These are phyloP conservation scores for Caenorhabditis inopinata DNA, from an alignment of 1,140 invertebrate genomes.

Conservation along the genomic window DNA sequence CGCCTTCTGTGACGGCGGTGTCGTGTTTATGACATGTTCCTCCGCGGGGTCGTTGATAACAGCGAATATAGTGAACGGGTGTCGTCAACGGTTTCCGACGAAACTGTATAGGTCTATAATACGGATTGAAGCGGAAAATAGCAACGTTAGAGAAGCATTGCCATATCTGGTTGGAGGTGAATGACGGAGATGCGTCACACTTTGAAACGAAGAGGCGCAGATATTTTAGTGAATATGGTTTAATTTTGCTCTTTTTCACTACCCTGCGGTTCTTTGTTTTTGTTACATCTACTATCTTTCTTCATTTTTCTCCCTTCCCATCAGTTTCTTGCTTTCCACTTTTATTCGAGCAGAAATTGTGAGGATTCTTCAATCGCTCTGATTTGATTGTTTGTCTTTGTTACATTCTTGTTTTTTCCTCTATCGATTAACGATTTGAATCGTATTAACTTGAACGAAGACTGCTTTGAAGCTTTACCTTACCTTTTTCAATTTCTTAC, in stretches of 20 bases:
- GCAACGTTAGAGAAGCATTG: background rate
- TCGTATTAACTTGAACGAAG: too few species aligned
- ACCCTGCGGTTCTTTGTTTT: background rate
- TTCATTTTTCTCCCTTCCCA: background rate
- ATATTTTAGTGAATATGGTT: background rate
- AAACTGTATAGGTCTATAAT: constrained; percentile 25
- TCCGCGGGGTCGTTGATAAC: constrained; percentile 28
- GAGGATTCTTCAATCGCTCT: too few species aligned
- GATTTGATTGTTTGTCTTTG: too few species aligned
- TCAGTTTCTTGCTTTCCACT: constrained; percentile 2
- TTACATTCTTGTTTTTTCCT: too few species aligned
- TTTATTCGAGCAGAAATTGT: background rate
- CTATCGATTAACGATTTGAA: too few species aligned
- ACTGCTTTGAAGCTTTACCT: too few species aligned
- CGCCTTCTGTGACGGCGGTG: constrained; percentile 23
- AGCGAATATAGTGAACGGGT: background rate
- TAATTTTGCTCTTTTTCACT: background rate
- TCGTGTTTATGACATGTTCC: constrained; percentile 32
- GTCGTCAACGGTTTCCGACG: constrained; percentile 12
- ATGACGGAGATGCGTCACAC: background rate
- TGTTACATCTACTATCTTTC: constrained; percentile 9
- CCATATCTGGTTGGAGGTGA: background rate
- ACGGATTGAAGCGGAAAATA: background rate
- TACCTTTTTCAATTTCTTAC: too few species aligned
- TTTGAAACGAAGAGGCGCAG: background rate